Evolutionary conservation across 2,113 vertebrate genomes (phyloP), one percentile per base, ranked within the genome.

Genomic region (Lichenostomus cassidix): DNA sequence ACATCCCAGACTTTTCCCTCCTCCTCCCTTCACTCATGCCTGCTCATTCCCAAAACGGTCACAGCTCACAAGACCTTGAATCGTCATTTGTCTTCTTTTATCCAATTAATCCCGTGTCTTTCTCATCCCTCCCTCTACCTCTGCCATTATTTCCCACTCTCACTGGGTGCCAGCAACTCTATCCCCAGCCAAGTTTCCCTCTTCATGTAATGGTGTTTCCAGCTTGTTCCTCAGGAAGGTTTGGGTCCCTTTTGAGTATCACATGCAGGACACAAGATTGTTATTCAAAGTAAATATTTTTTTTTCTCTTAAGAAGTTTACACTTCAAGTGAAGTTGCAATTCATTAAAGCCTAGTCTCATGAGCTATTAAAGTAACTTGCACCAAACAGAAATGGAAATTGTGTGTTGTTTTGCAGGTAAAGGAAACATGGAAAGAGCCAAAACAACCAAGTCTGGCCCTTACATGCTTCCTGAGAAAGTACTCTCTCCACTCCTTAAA

Each of bases 1-100:
- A 6, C 2, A 0, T 46, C 68, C 39, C 46, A 67, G 76, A 35
- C 64, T 12, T 52, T 37, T 42, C 22, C 42, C 33, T 62, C 23
- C 35, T 73, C 15, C 52, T 14, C 17, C 4, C 7, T 82, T 46
- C 21, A 1, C 53, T 82, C 11, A 1, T 27, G 55, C 0, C 0
- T 78, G 52, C 68, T 70, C 47, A n/a, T 91, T 92, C 74, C 84
- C 67, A 62, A 73, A 87, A 50, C 1, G 1, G 46, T 83, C 84
- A 69, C 87, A 79, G 52, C 82, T 50, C 5, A 0, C 17, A 5
- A 58, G 81, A 63, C 47, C 81, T 35, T 4, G 1, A 47, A 3
- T 67, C 4, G 7, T 83, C 79, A 11, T 80, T 93, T 90, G 41
- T 86, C 76, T 90, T 63, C 23, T 95, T 94, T 81, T 50, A 83